These are phyloP conservation scores for Alauda arvensis DNA, from an alignment of 2,797 vertebrate species.

Conservation along the genomic window DNA sequence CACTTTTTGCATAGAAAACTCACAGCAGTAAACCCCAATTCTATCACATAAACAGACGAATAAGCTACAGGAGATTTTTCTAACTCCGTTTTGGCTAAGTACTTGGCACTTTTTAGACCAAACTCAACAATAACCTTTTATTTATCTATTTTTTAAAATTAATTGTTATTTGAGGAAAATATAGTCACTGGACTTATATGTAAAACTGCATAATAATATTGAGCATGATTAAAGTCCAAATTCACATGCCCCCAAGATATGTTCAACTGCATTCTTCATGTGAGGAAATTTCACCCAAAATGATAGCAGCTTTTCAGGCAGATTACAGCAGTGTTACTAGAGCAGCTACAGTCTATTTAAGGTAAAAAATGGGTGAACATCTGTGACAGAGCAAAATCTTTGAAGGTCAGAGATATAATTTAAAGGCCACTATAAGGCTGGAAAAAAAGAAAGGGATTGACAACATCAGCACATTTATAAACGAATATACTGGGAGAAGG, in stretches of 20 bases:
- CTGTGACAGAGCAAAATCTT: not conserved
- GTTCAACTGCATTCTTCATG: not conserved
- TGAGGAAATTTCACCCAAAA: not conserved
- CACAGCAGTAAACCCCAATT: not conserved
- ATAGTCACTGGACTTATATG: not conserved
- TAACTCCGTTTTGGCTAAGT: not conserved
- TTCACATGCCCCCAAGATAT: rapidly evolving
- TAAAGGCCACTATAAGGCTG: not conserved
- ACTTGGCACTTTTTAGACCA: not conserved
- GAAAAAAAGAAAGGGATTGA: not conserved
- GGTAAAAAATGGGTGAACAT: not conserved
- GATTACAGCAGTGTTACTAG: not conserved
- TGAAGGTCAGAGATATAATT: not conserved
- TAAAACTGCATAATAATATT: not conserved
- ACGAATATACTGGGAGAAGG: not conserved
- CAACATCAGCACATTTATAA: not conserved
- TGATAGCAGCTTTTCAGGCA: not conserved
- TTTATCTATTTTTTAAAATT: too few species aligned
- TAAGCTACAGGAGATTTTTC: not conserved
- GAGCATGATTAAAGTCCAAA: not conserved
- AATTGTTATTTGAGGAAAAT: not conserved
- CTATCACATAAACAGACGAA: not conserved
- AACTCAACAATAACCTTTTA: not conserved
- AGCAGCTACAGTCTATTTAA: not conserved
- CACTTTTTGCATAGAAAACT: not conserved